A percentile compares a stretch with the other conserved stretches of the same genome.
Evolutionary conservation across 1,140 invertebrate genomes (phyloP).

Genomic region (Trachelipus rathkii): DNA sequence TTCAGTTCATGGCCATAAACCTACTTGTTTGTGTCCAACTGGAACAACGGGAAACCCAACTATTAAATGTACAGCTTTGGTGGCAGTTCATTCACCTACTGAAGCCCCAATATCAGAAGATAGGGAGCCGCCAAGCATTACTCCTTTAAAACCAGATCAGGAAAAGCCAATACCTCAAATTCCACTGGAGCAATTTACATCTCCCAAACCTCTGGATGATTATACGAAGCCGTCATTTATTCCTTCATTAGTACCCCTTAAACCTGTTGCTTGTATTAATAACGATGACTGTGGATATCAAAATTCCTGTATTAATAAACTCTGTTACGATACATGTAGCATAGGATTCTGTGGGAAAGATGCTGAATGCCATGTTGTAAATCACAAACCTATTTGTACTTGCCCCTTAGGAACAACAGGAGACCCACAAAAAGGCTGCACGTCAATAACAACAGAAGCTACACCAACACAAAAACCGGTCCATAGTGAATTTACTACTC

Average conservation of each 20-base stretch:
- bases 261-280: conserved; percentile 43
- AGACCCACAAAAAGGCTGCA: conserved; percentile 69
- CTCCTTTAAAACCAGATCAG: background rate
- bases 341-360: conserved; percentile 68
- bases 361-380: conserved; percentile 67
- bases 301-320: conserved; percentile 70
- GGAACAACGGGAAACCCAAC: conserved; percentile 44
- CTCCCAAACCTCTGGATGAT: background rate
- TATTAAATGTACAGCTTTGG: conserved; percentile 29
- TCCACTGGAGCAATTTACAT: background rate
- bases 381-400: conserved; percentile 69
- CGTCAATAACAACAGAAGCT: conserved; percentile 52
- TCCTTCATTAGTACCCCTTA: background rate
- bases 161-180: too few species aligned
- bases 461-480: conserved; percentile 2
- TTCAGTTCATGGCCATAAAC: conserved; percentile 38
- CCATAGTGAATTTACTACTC: background rate
- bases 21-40: conserved; percentile 41
- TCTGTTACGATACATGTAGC: conserved; percentile 73
- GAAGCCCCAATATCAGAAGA: background rate
- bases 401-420: conserved; percentile 75
- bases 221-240: background rate
- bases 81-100: conserved; percentile 17
- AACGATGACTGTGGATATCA: conserved; percentile 81
- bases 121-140: background rate